Percentiles rank a stretch among this genome's conserved stretches.
Evolutionary conservation across 2,888 invertebrate genomes (phyloP).

Genomic region (Metacarcinus magister): DNA sequence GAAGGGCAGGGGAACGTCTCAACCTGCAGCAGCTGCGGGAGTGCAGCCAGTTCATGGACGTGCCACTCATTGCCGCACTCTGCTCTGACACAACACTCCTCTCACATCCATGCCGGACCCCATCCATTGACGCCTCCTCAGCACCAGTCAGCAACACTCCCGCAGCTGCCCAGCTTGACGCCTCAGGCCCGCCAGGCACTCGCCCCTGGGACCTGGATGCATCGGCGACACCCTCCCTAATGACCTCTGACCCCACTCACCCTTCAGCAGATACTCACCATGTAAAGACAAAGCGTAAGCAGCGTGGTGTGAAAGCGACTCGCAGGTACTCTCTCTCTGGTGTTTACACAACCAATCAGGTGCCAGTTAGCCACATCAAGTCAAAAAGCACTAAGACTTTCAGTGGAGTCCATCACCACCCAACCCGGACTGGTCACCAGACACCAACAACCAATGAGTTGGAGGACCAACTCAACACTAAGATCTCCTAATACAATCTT

Average conservation of each 20-base stretch:
- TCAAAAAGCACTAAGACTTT: slow-evolving; percentile 70
- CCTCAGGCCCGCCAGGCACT: slow-evolving; percentile 71
- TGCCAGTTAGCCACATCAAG: slow-evolving; percentile 77
- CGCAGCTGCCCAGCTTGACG: slow-evolving; percentile 73
- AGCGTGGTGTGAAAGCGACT: slow-evolving; percentile 60
- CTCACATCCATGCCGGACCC: slow-evolving; percentile 69
- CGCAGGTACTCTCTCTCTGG: slow-evolving; percentile 80
- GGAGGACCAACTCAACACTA: slow-evolving; percentile 61
- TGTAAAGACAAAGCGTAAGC: slow-evolving; percentile 59
- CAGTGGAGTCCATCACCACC: slow-evolving; percentile 76
- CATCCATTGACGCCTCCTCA: slow-evolving; percentile 72
- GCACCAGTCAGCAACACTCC: slow-evolving; percentile 67
- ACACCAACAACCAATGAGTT: slow-evolving; percentile 48
- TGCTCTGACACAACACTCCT: slow-evolving; percentile 94
- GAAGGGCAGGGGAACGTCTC: slow-evolving; percentile 74
- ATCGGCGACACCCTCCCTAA: slow-evolving; percentile 70
- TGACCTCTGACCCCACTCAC: neutral
- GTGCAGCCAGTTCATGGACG: slow-evolving; percentile 94
- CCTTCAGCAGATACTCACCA: slow-evolving; percentile 49
- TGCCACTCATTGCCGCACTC: slow-evolving; percentile 95
- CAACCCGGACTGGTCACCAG: slow-evolving; percentile 62
- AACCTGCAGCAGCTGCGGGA: slow-evolving; percentile 87
- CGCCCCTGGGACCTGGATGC: slow-evolving; percentile 73
- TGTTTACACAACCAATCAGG: slow-evolving; percentile 82
- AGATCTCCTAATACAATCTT: slow-evolving; percentile 34